Evolutionary conservation across 2,797 vertebrate species (phyloP).

Genomic region (Crenichthys baileyi): DNA sequence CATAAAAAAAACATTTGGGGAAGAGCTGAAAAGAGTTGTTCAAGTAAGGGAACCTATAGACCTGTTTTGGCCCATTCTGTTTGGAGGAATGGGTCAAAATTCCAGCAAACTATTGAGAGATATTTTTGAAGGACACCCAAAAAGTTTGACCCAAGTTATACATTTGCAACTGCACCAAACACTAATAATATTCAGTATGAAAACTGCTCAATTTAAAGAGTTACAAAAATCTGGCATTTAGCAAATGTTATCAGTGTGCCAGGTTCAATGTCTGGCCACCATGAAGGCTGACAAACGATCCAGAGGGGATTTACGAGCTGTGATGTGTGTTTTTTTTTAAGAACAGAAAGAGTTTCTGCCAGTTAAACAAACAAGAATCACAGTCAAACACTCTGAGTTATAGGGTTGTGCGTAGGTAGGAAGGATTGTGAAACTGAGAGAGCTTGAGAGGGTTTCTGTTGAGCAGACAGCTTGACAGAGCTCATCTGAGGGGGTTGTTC

Average conservation of each 20-base stretch:
- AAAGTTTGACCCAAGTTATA: not conserved
- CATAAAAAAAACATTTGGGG: not conserved
- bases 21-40: not conserved
- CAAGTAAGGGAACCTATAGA: not conserved
- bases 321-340: constrained; percentile 24
- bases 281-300: constrained; percentile 34
- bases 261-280: constrained; percentile 53
- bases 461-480: constrained; percentile 64
- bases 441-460: constrained; percentile 41
- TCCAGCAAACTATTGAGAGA: not conserved
- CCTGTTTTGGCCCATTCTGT: not conserved
- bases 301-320: not conserved
- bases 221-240: no score
- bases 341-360: constrained; percentile 5
- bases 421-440: not conserved
- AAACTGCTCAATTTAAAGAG: not conserved
- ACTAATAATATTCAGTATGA: not conserved
- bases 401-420: not conserved
- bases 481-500: constrained; percentile 64
- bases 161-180: not conserved
- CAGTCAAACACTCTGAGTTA: not conserved
- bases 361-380: constrained; percentile 39
- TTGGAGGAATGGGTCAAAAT: not conserved
- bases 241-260: constrained; percentile 44
- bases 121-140: not conserved